Evolutionary conservation across 2,113 vertebrate species (phyloP).

Genomic region (Otolemur garnettii): DNA sequence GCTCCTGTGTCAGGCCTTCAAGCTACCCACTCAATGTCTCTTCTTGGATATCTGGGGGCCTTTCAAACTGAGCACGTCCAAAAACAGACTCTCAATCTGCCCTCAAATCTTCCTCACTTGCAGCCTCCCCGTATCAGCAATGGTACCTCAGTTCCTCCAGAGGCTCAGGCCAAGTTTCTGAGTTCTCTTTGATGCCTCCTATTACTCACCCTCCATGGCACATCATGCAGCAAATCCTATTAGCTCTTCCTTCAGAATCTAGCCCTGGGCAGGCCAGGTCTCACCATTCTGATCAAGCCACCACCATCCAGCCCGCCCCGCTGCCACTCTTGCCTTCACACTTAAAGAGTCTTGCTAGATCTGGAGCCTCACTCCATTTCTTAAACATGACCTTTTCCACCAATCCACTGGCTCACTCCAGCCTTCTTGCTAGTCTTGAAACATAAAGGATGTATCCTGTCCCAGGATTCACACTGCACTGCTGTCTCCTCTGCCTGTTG

Average conservation of each 20-base stretch:
- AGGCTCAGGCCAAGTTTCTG: not conserved
- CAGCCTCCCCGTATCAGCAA: not conserved
- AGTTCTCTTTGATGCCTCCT: not conserved
- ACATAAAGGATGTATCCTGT: not conserved
- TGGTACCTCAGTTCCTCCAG: not conserved
- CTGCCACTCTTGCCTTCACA: not conserved
- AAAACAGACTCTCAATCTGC: not conserved
- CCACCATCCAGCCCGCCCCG: not conserved
- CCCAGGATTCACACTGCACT: constrained; percentile 13
- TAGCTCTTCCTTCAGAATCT: not conserved
- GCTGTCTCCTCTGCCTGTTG: constrained; percentile 47
- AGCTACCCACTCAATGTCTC: not conserved
- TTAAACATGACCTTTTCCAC: not conserved
- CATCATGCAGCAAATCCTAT: not conserved
- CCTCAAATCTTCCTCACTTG: not conserved
- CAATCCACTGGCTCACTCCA: not conserved
- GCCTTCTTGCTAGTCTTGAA: not conserved
- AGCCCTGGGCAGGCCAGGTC: not conserved
- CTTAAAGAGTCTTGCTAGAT: not conserved
- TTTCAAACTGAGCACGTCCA: not conserved
- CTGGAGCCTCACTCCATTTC: not conserved
- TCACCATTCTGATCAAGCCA: not conserved
- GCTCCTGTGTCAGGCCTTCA: not conserved
- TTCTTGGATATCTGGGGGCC: not conserved
- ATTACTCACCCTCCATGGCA: not conserved